A percentile compares a stretch with the other conserved stretches of the same genome.
phyloP scores from a whole-genome alignment of 1,140 invertebrate species.

The Tyrophagus putrescentiae region DNA sequence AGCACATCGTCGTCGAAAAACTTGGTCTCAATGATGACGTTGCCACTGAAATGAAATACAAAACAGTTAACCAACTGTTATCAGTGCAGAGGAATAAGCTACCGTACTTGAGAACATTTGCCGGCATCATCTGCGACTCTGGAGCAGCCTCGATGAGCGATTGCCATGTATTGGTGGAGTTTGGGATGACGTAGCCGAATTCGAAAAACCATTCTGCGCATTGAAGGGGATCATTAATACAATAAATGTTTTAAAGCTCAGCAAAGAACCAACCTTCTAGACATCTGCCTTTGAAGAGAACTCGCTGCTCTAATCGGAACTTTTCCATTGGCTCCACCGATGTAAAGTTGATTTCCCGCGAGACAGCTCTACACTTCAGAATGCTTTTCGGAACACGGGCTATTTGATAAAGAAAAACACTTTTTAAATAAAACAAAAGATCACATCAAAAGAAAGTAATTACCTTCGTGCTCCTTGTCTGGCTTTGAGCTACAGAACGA shows the following conservation, averaged over 20 bases:
- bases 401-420: conserved; percentile 27
- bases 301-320: conserved; percentile 88
- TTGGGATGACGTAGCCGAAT: conserved; percentile 96
- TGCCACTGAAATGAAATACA: conserved; percentile 55
- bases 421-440: conserved; percentile 17
- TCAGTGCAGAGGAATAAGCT: not conserved
- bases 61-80: conserved; percentile 19
- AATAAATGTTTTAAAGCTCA: conserved; percentile 13
- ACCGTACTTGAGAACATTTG: conserved; percentile 76
- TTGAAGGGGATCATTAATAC: conserved; percentile 10
- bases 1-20: conserved; percentile 92
- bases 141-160: conserved; percentile 93
- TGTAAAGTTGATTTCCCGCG: conserved; percentile 95
- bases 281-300: conserved; percentile 50
- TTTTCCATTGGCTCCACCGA: conserved; percentile 89
- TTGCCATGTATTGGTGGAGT: conserved; percentile 99
- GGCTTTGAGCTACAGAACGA: conserved; percentile 49
- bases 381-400: conserved; percentile 91
- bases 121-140: conserved; percentile 99
- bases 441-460: conserved; percentile 7
- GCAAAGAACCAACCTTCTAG: conserved; percentile 38
- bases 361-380: conserved; percentile 83
- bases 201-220: conserved; percentile 88
- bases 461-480: conserved; percentile 74
- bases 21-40: conserved; percentile 95